Evolutionary conservation across 1,140 invertebrate species (phyloP).

Genomic region (Chironomus tepperi): DNA sequence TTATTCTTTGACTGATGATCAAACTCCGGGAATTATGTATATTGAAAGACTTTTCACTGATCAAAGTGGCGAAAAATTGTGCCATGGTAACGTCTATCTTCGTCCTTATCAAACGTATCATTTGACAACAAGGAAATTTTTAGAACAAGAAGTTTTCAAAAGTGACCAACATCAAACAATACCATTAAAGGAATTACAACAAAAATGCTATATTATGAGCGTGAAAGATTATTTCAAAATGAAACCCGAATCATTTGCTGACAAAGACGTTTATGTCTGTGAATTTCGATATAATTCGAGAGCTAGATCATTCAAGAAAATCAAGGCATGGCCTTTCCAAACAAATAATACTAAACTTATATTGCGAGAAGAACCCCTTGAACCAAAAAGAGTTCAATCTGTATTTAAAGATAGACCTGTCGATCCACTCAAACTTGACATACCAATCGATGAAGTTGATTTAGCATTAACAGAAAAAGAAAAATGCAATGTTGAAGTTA

Average conservation of each 20-base stretch:
- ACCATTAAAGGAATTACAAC: constrained; percentile 79
- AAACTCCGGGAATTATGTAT: constrained; percentile 66
- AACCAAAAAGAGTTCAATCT: constrained; percentile 80
- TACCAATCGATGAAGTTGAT: constrained; percentile 72
- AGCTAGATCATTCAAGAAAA: constrained; percentile 85
- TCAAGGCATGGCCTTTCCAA: constrained; percentile 75
- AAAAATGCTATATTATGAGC: constrained; percentile 87
- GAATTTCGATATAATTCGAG: constrained; percentile 88
- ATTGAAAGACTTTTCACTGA: constrained; percentile 85
- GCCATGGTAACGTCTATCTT: constrained; percentile 73
- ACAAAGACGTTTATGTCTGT: constrained; percentile 95
- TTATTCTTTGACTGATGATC: constrained; percentile 36
- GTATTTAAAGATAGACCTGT: constrained; percentile 80
- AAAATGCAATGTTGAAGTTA: constrained; percentile 59
- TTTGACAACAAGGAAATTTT: constrained; percentile 86
- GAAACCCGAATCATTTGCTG: constrained; percentile 74
- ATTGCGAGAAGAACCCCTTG: constrained; percentile 61
- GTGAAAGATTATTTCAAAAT: constrained; percentile 92
- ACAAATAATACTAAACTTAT: constrained; percentile 55
- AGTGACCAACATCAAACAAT: constrained; percentile 79
- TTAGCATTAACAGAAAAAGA: constrained; percentile 71
- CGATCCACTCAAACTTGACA: constrained; percentile 83
- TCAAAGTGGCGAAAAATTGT: constrained; percentile 70
- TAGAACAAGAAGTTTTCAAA: constrained; percentile 94
- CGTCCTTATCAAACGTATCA: constrained; percentile 92